Evolutionary conservation across 2,113 vertebrate genomes (phyloP).

Genomic region (Epinephelus moara): DNA sequence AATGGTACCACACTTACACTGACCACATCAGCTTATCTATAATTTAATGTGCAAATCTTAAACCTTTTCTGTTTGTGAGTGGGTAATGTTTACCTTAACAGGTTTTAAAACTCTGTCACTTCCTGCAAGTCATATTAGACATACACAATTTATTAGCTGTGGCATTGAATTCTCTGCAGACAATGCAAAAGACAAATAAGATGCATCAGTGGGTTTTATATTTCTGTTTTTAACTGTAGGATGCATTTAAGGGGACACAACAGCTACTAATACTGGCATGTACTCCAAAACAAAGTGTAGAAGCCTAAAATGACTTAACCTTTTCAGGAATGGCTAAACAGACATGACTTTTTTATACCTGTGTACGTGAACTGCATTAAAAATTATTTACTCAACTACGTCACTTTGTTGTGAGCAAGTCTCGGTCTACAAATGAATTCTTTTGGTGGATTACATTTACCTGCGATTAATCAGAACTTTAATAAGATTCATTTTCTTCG

Average conservation of each 20-base stretch:
- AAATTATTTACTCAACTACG: background rate
- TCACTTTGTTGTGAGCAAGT: constrained; percentile 3
- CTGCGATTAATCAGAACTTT: background rate
- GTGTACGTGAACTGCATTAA: background rate
- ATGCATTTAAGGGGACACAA: background rate
- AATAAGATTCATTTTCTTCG: too few relatives aligned
- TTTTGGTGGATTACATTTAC: background rate
- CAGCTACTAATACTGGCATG: background rate
- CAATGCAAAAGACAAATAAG: constrained; percentile 12
- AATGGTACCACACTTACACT: too few relatives aligned
- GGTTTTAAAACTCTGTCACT: background rate
- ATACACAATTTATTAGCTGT: constrained; percentile 13
- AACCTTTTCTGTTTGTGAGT: background rate
- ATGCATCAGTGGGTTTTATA: background rate
- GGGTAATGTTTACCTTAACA: background rate
- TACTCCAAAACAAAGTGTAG: background rate
- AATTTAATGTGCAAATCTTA: background rate
- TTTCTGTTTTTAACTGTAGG: background rate
- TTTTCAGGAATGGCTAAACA: background rate
- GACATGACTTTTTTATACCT: background rate
- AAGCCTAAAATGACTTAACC: background rate
- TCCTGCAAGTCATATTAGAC: background rate
- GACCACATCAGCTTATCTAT: background rate
- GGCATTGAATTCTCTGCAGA: constrained; percentile 2
- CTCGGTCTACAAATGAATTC: background rate